Percentiles rank a stretch among this genome's conserved stretches.
phyloP scores from a whole-genome alignment of 2,797 vertebrate species.

The Saxicola maurus region DNA sequence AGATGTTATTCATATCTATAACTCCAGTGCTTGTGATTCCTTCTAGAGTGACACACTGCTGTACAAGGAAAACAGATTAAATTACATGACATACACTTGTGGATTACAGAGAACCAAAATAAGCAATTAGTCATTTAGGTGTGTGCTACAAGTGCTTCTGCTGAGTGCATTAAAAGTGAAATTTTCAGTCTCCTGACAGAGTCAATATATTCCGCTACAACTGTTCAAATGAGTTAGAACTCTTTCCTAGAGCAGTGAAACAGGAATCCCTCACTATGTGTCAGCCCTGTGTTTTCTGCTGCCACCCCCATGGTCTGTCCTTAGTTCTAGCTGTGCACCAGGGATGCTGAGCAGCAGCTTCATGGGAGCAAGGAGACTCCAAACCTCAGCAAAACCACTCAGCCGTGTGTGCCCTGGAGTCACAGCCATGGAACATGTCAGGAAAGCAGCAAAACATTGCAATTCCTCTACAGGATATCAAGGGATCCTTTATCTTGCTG shows the following conservation, averaged over 20 bases:
- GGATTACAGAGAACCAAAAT: constrained; percentile 25
- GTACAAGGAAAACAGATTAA: constrained; percentile 2
- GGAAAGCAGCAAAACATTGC: constrained; percentile 39
- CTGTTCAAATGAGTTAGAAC: neutral
- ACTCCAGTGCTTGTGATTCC: neutral
- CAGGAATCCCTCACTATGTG: neutral
- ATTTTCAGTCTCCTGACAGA: constrained; percentile 14
- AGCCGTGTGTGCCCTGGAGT: neutral
- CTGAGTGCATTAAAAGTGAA: neutral
- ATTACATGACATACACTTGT: constrained; percentile 3
- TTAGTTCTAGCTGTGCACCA: neutral
- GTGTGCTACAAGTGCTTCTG: neutral
- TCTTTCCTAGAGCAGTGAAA: neutral
- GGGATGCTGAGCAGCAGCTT: neutral
- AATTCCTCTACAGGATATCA: constrained; percentile 6
- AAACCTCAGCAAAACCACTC: constrained; percentile 41
- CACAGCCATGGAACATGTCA: neutral
- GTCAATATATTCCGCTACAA: neutral
- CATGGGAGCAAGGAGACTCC: neutral
- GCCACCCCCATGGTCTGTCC: neutral
- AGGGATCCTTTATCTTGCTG: constrained; percentile 64
- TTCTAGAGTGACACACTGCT: neutral
- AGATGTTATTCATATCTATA: neutral
- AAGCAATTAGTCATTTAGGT: constrained; percentile 2
- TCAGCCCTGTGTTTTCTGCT: neutral